A percentile compares a stretch with the other conserved stretches of the same genome.
phyloP scores from a whole-genome alignment of 1,140 invertebrate genomes.

The Galleria mellonella region DNA sequence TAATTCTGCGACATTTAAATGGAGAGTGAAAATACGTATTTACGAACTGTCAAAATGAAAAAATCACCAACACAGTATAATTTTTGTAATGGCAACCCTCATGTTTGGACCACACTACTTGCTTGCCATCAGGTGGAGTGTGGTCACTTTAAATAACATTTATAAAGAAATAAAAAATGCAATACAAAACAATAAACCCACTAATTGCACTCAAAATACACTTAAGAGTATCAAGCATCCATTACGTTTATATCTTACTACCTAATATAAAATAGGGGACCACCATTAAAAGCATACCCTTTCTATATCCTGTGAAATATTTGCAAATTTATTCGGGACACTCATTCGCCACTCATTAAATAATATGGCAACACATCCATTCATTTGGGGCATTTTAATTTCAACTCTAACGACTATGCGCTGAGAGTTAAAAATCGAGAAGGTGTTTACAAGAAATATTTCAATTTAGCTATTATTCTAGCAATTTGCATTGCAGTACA shows the following conservation, averaged over 20 bases:
- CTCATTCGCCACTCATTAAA: constrained; percentile 3
- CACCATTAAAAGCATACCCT: constrained; percentile 4
- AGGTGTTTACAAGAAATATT: background rate
- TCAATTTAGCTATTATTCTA: constrained; percentile 1
- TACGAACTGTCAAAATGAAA: too few relatives aligned
- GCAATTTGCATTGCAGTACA: background rate
- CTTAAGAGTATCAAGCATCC: too few relatives aligned
- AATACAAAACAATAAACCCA: too few relatives aligned
- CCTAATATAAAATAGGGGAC: constrained; percentile 2
- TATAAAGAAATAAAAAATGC: too few relatives aligned
- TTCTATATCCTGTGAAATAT: constrained; percentile 1
- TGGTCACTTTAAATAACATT: too few relatives aligned
- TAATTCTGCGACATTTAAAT: too few relatives aligned
- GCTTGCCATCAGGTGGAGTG: too few relatives aligned
- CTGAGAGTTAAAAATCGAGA: background rate
- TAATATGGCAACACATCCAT: constrained; percentile 2
- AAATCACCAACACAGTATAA: too few relatives aligned
- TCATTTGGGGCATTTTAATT: background rate
- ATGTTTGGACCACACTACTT: too few relatives aligned
- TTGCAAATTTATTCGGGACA: constrained; percentile 5
- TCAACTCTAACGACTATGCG: background rate
- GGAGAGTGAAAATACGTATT: too few relatives aligned
- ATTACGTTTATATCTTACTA: background rate
- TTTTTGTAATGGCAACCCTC: too few relatives aligned
- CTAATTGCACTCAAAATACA: too few relatives aligned